Percentiles rank a stretch among this genome's conserved stretches.
phyloP scores from a whole-genome alignment of 2,888 invertebrate species.

The Troides aeacus region DNA sequence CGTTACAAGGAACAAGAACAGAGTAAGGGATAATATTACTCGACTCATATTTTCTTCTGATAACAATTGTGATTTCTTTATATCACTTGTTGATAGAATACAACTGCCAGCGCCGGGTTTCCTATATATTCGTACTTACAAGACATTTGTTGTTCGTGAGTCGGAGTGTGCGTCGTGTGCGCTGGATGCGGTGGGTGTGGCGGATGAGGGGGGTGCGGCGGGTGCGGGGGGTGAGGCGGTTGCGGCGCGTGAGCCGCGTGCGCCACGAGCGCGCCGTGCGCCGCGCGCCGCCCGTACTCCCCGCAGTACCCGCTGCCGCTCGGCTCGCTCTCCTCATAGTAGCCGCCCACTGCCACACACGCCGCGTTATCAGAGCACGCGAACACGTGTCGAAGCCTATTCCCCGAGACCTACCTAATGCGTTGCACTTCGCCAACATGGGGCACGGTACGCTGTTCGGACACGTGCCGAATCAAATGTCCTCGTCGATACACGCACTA shows the following conservation, averaged over 20 bases:
- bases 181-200: conserved; percentile 38
- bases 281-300: conserved; percentile 40
- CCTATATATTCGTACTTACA: conserved; percentile 56
- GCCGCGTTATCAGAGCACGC: conserved; percentile 48
- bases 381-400: conserved; percentile 40
- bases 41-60: not conserved
- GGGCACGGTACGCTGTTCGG: not conserved
- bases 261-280: conserved; percentile 39
- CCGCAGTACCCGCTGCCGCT: conserved; percentile 59
- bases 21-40: not conserved
- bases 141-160: conserved; percentile 60
- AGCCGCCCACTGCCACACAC: conserved; percentile 48
- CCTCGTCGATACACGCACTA: conserved; percentile 12
- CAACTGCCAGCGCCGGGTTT: not conserved
- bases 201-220: conserved; percentile 47
- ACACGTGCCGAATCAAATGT: conserved; percentile 23
- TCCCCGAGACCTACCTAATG: conserved; percentile 59
- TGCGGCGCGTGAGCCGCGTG: conserved; percentile 37
- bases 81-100: not conserved
- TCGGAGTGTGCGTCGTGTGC: conserved; percentile 37
- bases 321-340: conserved; percentile 71
- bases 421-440: conserved; percentile 22
- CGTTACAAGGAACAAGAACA: not conserved
- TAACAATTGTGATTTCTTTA: not conserved
- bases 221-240: conserved; percentile 48